Evolutionary conservation across 2,113 vertebrate genomes (phyloP).

Genomic region (Delphinapterus leucas): DNA sequence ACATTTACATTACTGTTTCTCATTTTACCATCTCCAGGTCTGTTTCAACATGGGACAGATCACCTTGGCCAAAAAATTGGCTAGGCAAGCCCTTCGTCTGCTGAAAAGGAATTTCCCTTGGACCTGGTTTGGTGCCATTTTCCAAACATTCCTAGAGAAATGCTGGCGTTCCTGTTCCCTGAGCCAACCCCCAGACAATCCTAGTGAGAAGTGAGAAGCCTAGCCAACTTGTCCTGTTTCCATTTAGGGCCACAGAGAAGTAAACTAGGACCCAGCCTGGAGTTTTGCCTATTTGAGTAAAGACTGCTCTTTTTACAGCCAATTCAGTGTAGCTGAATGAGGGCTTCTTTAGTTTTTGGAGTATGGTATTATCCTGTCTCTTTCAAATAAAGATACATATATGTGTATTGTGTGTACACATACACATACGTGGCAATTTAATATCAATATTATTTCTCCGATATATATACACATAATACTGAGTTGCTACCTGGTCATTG

Average conservation of each 20-base stretch:
- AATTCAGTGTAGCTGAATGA: neutral
- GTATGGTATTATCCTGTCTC: neutral
- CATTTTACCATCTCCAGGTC: constrained; percentile 49
- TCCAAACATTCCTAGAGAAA: constrained; percentile 60
- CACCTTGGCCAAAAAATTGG: constrained; percentile 57
- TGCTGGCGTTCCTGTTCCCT: neutral
- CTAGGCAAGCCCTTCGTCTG: constrained; percentile 50
- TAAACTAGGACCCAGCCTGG: neutral
- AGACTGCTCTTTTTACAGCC: neutral
- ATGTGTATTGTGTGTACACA: neutral
- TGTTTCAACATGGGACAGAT: constrained; percentile 68
- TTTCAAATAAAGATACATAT: neutral
- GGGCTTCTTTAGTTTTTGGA: neutral
- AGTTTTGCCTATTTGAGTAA: neutral
- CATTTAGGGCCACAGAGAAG: neutral
- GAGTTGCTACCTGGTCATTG: neutral
- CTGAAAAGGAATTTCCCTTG: constrained; percentile 48
- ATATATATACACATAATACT: neutral
- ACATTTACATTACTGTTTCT: neutral
- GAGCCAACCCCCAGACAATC: neutral
- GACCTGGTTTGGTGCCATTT: constrained; percentile 39
- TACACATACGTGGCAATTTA: neutral
- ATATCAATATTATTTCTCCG: neutral
- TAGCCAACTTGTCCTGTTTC: neutral
- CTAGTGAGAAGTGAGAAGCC: neutral